Evolutionary conservation across 2,113 vertebrate species (phyloP), one percentile per base, ranked within the genome.

Genomic region (Puffinus mauretanicus): DNA sequence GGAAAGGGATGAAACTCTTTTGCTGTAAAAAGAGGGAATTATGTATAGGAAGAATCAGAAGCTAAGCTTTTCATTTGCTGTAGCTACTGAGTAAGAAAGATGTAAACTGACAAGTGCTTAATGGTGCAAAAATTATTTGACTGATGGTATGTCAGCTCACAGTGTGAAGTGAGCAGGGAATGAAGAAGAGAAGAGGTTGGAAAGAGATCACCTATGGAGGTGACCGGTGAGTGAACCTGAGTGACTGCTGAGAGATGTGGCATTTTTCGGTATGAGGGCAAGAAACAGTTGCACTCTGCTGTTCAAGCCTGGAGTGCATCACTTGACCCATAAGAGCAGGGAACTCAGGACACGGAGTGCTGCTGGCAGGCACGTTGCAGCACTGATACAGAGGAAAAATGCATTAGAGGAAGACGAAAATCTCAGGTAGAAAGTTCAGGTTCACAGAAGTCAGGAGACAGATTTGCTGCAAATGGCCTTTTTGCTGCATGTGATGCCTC

Each of bases 91-190:
- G n/a, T 69, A 89, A 90, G 62, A 86, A 89, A 91, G 54, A 87
- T 51, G 30, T 54, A 85, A 93, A 76, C 58, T 87, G 89, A 77
- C 60, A 89, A 92, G 34, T 54, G 70, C 32, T 87, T 93, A 93
- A 90, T 85, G n/a, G 49, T 66, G 54, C 78, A 86, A 69, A 62
- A 73, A 93, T 82, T 91, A 51, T 89, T 71, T 96, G 88, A 96
- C 42, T 86, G 79, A 92, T 58, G 32, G 17, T 21, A 66, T n/a
- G 70, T 79, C 86, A 82, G 11, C 9, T 88, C 86, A 82, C 86
- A 72, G 83, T 9, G 42, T 73, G 81, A 85, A 85, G 27, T 22
- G 24, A 91, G 46, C 29, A 82, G 66, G 18, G 42, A 88, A 72
- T 13, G 36, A 92, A 64, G 49, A 86, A 80, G 34, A 61, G 66